Evolutionary conservation across 2,113 vertebrate genomes (phyloP).

Genomic region (Catharus fuscescens): DNA sequence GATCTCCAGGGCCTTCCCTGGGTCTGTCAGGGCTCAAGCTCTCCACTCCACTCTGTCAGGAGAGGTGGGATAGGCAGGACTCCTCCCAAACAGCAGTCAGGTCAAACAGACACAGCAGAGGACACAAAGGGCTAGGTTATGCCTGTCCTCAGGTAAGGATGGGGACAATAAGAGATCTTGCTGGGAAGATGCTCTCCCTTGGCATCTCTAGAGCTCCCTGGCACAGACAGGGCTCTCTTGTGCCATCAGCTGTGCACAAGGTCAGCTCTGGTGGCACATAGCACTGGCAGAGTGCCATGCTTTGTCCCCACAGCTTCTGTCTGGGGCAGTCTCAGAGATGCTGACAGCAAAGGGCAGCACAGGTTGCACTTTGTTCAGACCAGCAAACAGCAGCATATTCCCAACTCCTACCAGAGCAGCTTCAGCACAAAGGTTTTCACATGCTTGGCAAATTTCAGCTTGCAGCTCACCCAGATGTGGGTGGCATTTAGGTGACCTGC

Average conservation of each 20-base stretch:
- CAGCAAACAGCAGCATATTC: not conserved
- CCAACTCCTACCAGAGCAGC: not conserved
- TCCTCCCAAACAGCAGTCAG: not conserved
- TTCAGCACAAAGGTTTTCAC: not conserved
- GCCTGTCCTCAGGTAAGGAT: not conserved
- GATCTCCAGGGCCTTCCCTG: not conserved
- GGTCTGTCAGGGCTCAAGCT: not conserved
- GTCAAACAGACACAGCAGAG: not conserved
- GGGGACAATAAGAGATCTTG: not conserved
- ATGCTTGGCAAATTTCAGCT: not conserved
- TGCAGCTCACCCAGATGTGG: not conserved
- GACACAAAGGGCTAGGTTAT: not conserved
- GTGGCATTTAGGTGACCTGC: not conserved
- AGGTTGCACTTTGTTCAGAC: not conserved
- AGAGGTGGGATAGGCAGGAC: not conserved
- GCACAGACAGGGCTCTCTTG: not conserved
- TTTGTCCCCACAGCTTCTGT: fast-evolving
- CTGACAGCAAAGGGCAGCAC: not conserved
- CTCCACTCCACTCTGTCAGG: not conserved
- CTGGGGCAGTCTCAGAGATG: not conserved
- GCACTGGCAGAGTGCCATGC: not conserved
- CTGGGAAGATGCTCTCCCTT: not conserved
- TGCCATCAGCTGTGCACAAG: not conserved
- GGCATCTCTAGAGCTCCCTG: not conserved
- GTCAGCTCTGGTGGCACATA: not conserved